Base-by-base conservation (phyloP, 2,113 vertebrate species). In the Trichomycterus rosablanca region DNA sequence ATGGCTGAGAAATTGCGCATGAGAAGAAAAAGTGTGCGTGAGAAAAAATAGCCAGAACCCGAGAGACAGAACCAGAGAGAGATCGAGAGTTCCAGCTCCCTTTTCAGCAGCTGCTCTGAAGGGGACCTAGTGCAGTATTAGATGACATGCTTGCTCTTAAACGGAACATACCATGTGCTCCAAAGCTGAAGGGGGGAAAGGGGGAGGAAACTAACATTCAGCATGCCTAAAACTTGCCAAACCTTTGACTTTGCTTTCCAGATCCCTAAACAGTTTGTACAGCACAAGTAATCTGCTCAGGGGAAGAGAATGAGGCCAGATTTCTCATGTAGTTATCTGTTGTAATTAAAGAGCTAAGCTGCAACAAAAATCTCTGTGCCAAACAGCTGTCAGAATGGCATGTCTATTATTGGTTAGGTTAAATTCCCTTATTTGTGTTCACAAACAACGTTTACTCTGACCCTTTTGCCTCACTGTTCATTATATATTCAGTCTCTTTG, bases 71-170 rank as follows among this genome's bases (percentile, higher is more conserved):
- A 56, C 3, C 45, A 67, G n/a, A 60, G 46, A 52, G 63, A 56
- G 63, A 70, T 74, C 16, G 59, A 68, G 50, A 68, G 68, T 72
- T 83, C 81, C 79, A 66, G 68, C 79, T 74, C 78, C 37, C 44
- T 49, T 59, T 49, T 59, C 78, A 82, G 81, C 84, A 87, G 86
- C 86, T 87, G 80, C 82, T 83, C 78, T 71, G 70, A 71, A 85
- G 75, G 83, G 76, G 81, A 86, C 81, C 81, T 80, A 77, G 80
- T 79, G 70, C 79, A 83, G 77, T 70, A 73, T 74, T 78, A 77
- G 80, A 84, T 81, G 82, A 84, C 83, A 84, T 80, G 78, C 83
- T 78, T 75, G 74, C 77, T 87, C 87, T 87, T 83, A 84, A 86
- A 84, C 75, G 84, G 87, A 87, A 72, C 58, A 74, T 89, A 89